Evolutionary conservation across 2,797 vertebrate species (phyloP), one percentile per base, ranked within the genome.

Genomic region (Loris lydekkerianus): DNA sequence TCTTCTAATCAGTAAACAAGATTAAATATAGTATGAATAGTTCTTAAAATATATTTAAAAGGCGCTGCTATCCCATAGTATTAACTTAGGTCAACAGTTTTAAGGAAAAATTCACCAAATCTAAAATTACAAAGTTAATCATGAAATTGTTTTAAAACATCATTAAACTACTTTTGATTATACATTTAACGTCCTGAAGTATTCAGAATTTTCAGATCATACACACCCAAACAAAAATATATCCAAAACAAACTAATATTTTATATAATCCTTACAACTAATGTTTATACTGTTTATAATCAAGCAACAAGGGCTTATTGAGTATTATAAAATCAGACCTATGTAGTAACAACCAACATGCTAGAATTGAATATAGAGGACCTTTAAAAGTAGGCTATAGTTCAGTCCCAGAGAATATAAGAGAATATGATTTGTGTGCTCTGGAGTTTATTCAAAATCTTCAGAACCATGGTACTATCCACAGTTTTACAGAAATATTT

Each of bases 231-330:
- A 89, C 25, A 37, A 87, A 95, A 89, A 77, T 53, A 83, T 23
- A 92, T n/a, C 34, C 7, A 91, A 95, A 81, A 91, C 25, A 95
- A 95, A 78, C 43, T 85, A 89, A 70, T 95, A 14, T 63, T 85
- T 93, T 60, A 89, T 20, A 89, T 85, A 90, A 67, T 86, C 14
- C n/a, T 80, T 27, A 72, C 5, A 34, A 84, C 18, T 10, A 63
- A 85, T 65, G 10, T 88, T 88, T 89, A 70, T 3, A 63, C 7
- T 37, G 43, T 69, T 40, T 58, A 67, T 23, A 73, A 73, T 73
- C 15, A 85, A 89, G 23, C 63, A 73, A 63, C 20, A 73, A 18
- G 23, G 56, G 61, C 31, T 93, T 86, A 81, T 1, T n/a, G n/a
- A 92, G 77, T 69, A n/a, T 73, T 73, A 75, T 75, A 93, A 86